Evolutionary conservation across 1,140 invertebrate species (phyloP), one percentile per base, ranked within the genome.

Genomic region (Achatina immaculata): DNA sequence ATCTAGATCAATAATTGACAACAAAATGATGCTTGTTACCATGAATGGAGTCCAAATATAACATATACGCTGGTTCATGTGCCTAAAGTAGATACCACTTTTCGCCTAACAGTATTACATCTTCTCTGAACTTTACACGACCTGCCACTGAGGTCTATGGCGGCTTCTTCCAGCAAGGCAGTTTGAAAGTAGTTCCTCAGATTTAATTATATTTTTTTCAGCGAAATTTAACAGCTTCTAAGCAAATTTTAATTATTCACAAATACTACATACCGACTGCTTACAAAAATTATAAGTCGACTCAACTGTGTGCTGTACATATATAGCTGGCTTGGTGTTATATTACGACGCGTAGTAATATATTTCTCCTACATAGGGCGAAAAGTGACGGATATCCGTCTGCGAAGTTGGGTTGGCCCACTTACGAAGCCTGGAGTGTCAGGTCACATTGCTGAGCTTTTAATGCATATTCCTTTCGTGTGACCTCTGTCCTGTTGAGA

Each of bases 181-280:
- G 79, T 83, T 83, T 78, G 79, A 83, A 83, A 83, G 80, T 83
- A 83, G 82, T 83, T 66, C 82, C 55, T 31, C 21, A 42, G 0
- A 34, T 19, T 48, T 19, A 38, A n/a, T n/a, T 65, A 31, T 55
- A 48, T 31, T 45, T 75, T 51, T 72, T 51, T 45, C n/a, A 55
- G 16, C 21, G 40, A n/a, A 77, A 34, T 1, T 34, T 24, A 71
- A 0, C 9, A 48, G 36, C 55, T 28, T 55, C 36, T 6, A 66
- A n/a, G n/a, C n/a, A n/a, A n/a, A 31, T 48, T 31, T 48, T 66
- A n/a, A 81, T 48, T 0, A n/a, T 69, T 42, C 36, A 14, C 48
- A 16, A 48, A 58, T n/a, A 40, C 42, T 42, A 58, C 4, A 81
- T 4, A n/a, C 68, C 24, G 48, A 42, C 38, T 19, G 28, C 7